Percentiles rank a stretch among this genome's conserved stretches.
Evolutionary conservation across 1,140 invertebrate species (phyloP).

Genomic region (Anastrepha ludens): DNA sequence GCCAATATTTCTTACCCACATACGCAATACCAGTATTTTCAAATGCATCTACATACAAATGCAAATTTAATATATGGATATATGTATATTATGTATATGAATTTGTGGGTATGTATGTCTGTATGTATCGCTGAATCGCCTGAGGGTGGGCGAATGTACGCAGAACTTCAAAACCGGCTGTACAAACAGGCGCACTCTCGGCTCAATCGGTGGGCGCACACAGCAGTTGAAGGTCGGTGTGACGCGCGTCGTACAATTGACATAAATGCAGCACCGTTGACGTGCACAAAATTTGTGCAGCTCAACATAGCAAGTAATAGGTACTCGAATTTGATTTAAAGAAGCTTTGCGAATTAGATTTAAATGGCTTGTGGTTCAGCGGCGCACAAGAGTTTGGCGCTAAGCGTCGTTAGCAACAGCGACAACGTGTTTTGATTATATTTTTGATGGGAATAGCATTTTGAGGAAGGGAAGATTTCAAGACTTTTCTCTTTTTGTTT

Average conservation of each 20-base stretch:
- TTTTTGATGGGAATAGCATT: slow-evolving; percentile 7
- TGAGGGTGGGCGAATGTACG: slow-evolving; percentile 1
- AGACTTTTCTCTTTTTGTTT: background rate
- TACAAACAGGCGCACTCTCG: slow-evolving; percentile 10
- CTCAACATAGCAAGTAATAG: background rate
- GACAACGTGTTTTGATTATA: background rate
- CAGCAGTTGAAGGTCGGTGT: slow-evolving; percentile 18
- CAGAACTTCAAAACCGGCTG: slow-evolving; percentile 29
- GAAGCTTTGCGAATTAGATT: background rate
- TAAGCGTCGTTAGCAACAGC: no score
- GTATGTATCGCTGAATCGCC: background rate
- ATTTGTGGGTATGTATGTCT: background rate
- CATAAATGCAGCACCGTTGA: slow-evolving; percentile 23
- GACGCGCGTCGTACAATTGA: slow-evolving; percentile 23
- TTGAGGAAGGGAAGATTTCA: background rate
- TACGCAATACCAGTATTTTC: background rate
- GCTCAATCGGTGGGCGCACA: slow-evolving; percentile 16
- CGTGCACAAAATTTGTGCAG: background rate
- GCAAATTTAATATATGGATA: no score
- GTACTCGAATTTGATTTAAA: slow-evolving; percentile 34
- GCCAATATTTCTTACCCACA: background rate
- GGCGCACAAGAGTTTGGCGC: background rate
- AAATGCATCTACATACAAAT: background rate
- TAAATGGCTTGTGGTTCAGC: background rate
- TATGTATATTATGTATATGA: no score